A percentile compares a stretch with the other conserved stretches of the same genome.
phyloP scores from a whole-genome alignment of 2,797 vertebrate genomes.

The Luscinia luscinia region DNA sequence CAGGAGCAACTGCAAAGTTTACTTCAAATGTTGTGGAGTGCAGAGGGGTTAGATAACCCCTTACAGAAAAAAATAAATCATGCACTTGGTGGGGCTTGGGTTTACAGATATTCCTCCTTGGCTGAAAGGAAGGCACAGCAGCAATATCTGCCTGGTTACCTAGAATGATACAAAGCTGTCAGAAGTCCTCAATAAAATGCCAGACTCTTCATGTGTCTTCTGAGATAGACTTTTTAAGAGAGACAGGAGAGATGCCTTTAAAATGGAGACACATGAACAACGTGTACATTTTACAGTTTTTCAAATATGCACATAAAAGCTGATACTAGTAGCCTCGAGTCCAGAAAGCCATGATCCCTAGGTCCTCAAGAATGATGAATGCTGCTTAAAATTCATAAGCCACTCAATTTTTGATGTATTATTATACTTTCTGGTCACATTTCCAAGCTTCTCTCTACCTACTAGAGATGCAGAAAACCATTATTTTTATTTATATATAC shows the following conservation, averaged over 20 bases:
- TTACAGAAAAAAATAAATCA: not conserved
- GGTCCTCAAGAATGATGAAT: not conserved
- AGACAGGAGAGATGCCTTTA: not conserved
- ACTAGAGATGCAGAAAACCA: not conserved
- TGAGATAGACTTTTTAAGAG: not conserved
- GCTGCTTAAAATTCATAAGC: constrained; percentile 35
- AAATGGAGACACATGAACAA: not conserved
- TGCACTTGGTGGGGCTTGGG: not conserved
- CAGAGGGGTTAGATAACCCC: not conserved
- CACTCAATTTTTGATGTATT: not conserved
- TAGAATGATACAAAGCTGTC: not conserved
- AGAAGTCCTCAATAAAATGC: not conserved
- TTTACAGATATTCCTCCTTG: not conserved
- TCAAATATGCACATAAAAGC: not conserved
- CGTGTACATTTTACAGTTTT: not conserved
- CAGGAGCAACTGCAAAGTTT: not conserved
- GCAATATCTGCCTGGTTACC: not conserved
- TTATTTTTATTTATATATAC: not conserved
- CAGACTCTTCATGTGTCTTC: not conserved
- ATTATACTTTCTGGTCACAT: not conserved
- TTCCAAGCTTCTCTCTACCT: not conserved
- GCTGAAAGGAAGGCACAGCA: not conserved
- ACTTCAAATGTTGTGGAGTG: not conserved
- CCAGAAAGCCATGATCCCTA: not conserved
- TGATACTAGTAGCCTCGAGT: not conserved